Conservation (phyloP, 2,797 vertebrate genomes). For the Serranus cabrilla region DNA sequence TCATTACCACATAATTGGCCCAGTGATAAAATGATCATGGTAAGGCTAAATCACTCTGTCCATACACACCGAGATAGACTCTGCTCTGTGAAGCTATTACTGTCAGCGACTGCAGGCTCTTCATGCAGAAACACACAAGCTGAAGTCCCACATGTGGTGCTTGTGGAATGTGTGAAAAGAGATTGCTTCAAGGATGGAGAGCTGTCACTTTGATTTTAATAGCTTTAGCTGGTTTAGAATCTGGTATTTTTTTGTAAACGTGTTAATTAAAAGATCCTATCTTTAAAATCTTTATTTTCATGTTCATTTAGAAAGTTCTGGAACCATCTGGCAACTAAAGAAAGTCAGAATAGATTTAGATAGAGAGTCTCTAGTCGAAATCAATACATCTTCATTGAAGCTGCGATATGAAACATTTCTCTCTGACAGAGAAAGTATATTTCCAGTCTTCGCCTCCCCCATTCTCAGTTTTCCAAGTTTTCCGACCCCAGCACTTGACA, state of each 20-base stretch:
- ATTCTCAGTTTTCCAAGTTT: conserved; percentile 13
- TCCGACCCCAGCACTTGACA: conserved; percentile 11
- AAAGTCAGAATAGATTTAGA: conserved; percentile 11
- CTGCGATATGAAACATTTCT: conserved; percentile 23
- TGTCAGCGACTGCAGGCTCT: conserved; percentile 21
- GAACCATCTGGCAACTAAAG: conserved; percentile 43
- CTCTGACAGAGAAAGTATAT: conserved; percentile 13
- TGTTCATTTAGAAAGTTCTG: conserved; percentile 34
- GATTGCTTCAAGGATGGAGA: conserved; percentile 30
- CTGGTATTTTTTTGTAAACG: conserved; percentile 16
- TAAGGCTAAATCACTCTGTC: conserved; percentile 67
- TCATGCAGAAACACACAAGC: conserved; percentile 45
- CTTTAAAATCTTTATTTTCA: conserved; percentile 27
- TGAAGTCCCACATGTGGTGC: conserved; percentile 23
- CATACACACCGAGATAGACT: conserved; percentile 52
- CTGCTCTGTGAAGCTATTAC: conserved; percentile 54
- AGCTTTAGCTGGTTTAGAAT: conserved; percentile 22
- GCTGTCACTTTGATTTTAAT: conserved; percentile 43
- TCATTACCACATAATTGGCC: conserved; percentile 82
- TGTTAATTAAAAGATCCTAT: conserved; percentile 42
- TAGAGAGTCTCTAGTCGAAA: conserved; percentile 11
- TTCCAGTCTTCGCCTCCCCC: background rate
- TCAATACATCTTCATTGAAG: conserved; percentile 36
- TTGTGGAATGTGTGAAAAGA: conserved; percentile 25
- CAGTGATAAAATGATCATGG: conserved; percentile 72